Percentiles rank a stretch among this genome's conserved stretches.
Evolutionary conservation across 1,140 invertebrate genomes (phyloP).

Genomic region (Aphidius ervi): DNA sequence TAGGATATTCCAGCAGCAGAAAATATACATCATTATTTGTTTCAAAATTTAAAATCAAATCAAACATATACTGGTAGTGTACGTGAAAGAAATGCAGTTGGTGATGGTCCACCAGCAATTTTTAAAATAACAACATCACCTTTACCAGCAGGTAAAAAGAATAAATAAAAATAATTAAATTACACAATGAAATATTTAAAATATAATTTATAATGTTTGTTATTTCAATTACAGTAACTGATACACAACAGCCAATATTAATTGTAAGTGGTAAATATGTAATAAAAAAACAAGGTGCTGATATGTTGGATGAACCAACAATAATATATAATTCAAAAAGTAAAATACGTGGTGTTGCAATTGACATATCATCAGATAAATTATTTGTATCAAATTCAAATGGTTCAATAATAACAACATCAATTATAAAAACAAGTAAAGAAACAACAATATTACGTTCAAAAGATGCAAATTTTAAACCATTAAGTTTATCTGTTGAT

Average conservation of each 20-base stretch:
- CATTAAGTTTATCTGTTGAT: constrained; percentile 72
- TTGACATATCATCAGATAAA: constrained; percentile 66
- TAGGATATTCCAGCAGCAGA: constrained; percentile 70
- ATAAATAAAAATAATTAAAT: constrained; percentile 2
- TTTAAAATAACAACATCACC: constrained; percentile 64
- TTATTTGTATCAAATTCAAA: constrained; percentile 72
- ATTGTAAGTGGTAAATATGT: constrained; percentile 67
- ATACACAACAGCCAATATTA: constrained; percentile 63
- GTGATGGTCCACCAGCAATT: constrained; percentile 68
- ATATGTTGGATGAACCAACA: constrained; percentile 63
- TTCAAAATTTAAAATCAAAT: constrained; percentile 70
- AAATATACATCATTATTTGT: constrained; percentile 67
- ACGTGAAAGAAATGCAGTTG: constrained; percentile 74
- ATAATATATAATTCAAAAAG: constrained; percentile 53
- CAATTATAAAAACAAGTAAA: constrained; percentile 43
- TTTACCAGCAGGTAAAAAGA: constrained; percentile 57
- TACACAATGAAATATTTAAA: no score
- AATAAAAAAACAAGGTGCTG: constrained; percentile 65
- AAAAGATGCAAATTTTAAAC: constrained; percentile 57
- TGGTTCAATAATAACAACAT: constrained; percentile 59
- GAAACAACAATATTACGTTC: constrained; percentile 53
- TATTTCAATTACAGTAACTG: constrained; percentile 50
- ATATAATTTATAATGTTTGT: constrained; percentile 3
- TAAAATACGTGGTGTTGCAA: constrained; percentile 61
- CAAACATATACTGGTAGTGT: constrained; percentile 73